These are phyloP conservation scores for Rostratula benghalensis DNA, from an alignment of 2,113 vertebrate species.

Conservation along the genomic window DNA sequence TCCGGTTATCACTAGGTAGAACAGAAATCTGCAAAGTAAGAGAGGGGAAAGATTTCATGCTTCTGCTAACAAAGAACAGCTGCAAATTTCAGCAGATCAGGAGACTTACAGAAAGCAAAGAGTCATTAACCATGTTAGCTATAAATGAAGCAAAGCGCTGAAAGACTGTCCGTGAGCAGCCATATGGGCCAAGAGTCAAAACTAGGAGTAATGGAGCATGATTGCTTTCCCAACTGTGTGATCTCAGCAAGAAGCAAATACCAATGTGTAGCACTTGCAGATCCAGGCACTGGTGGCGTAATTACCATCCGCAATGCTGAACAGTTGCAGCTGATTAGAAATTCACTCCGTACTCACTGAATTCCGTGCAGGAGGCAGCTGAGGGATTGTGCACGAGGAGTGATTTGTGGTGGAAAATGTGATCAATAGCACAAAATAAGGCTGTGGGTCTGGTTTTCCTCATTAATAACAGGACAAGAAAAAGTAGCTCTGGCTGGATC, in stretches of 20 bases:
- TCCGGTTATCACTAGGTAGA: not conserved
- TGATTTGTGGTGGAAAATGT: slow-evolving; percentile 40
- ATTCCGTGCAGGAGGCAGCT: slow-evolving; percentile 38
- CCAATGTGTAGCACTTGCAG: slow-evolving; percentile 12
- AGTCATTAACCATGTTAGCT: slow-evolving; percentile 12
- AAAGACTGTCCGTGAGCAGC: not conserved
- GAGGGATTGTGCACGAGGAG: not conserved
- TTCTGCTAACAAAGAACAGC: slow-evolving; percentile 20
- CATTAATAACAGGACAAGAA: slow-evolving; percentile 21
- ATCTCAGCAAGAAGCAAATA: slow-evolving; percentile 48
- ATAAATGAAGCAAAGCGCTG: slow-evolving; percentile 1
- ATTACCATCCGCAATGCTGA: slow-evolving; percentile 31
- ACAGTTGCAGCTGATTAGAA: slow-evolving; percentile 34
- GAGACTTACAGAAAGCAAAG: not conserved
- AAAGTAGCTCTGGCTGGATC: not conserved
- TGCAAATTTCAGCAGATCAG: slow-evolving; percentile 39
- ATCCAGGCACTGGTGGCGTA: slow-evolving; percentile 13
- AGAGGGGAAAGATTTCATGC: not conserved
- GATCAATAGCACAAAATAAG: slow-evolving; percentile 41
- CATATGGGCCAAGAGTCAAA: slow-evolving; percentile 51
- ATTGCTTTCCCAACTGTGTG: slow-evolving; percentile 21
- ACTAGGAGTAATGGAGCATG: slow-evolving; percentile 42
- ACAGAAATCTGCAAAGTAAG: not conserved
- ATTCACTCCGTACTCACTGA: slow-evolving; percentile 17
- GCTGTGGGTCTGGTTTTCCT: slow-evolving; percentile 23